Evolutionary conservation across 2,797 vertebrate genomes (phyloP).

Genomic region (Macropus fuliginosus): DNA sequence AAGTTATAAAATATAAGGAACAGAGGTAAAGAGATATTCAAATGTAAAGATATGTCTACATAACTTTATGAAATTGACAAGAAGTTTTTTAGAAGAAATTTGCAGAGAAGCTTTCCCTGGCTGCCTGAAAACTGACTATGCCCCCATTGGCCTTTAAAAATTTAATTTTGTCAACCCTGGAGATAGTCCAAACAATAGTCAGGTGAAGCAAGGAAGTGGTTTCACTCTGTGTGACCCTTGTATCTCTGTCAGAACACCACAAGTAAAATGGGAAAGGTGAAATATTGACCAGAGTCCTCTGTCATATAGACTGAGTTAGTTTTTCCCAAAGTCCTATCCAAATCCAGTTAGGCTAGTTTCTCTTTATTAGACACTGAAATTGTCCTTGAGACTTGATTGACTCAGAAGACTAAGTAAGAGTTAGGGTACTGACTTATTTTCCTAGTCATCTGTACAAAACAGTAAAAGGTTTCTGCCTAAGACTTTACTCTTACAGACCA

Average conservation of each 20-base stretch:
- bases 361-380: background rate
- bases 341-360: background rate
- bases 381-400: background rate
- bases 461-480: background rate
- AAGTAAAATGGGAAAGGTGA: background rate
- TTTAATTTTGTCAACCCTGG: background rate
- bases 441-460: background rate
- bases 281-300: background rate
- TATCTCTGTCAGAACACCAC: background rate
- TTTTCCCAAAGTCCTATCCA: background rate
- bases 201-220: background rate
- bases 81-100: background rate
- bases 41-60: background rate
- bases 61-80: background rate
- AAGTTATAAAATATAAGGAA: background rate
- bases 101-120: background rate
- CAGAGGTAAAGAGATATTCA: background rate
- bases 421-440: background rate
- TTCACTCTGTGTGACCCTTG: background rate
- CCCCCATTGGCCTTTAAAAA: background rate
- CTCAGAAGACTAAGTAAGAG: background rate
- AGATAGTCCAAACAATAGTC: background rate
- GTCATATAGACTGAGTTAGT: too few species aligned
- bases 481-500: background rate
- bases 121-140: background rate